Evolutionary conservation across 2,113 vertebrate species (phyloP).

Genomic region (Pimephales promelas): DNA sequence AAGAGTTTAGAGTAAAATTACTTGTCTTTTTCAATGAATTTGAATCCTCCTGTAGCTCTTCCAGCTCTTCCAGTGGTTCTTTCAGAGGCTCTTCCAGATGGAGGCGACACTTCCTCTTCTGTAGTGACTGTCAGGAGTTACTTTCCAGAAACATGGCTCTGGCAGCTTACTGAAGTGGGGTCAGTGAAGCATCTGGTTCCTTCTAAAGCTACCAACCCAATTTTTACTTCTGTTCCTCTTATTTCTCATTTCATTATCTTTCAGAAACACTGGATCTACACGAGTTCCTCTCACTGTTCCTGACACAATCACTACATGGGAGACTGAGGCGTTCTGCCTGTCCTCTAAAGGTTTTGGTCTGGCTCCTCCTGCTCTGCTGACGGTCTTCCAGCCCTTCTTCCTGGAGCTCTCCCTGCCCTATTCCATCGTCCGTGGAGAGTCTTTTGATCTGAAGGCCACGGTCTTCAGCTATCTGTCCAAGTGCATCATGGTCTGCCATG

Average conservation of each 20-base stretch:
- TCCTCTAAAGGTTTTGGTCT: slow-evolving; percentile 82
- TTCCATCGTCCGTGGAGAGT: slow-evolving; percentile 82
- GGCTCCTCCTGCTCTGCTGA: slow-evolving; percentile 73
- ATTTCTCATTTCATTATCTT: background rate
- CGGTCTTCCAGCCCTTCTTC: slow-evolving; percentile 87
- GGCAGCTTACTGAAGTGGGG: slow-evolving; percentile 78
- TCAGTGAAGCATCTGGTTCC: slow-evolving; percentile 64
- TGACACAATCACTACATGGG: slow-evolving; percentile 89
- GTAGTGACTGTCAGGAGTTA: slow-evolving; percentile 69
- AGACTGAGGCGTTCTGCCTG: slow-evolving; percentile 81
- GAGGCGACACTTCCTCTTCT: background rate
- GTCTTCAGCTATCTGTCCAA: slow-evolving; percentile 83
- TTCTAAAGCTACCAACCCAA: too few species aligned
- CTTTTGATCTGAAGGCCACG: too few species aligned
- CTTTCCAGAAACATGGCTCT: slow-evolving; percentile 90
- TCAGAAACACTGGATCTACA: slow-evolving; percentile 74
- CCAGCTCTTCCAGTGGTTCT: too few species aligned
- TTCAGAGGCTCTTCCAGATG: too few species aligned
- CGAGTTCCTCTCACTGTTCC: slow-evolving; percentile 75
- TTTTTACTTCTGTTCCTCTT: background rate
- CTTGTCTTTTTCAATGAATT: background rate
- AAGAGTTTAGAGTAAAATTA: too few species aligned
- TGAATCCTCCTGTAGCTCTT: too few species aligned
- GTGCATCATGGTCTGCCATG: slow-evolving; percentile 79
- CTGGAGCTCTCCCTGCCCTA: slow-evolving; percentile 85